Percentiles rank a stretch among this genome's conserved stretches.
These are phyloP conservation scores for Phrynosoma blainvillii DNA, from an alignment of 2,113 vertebrate species.

Conservation along the genomic window DNA sequence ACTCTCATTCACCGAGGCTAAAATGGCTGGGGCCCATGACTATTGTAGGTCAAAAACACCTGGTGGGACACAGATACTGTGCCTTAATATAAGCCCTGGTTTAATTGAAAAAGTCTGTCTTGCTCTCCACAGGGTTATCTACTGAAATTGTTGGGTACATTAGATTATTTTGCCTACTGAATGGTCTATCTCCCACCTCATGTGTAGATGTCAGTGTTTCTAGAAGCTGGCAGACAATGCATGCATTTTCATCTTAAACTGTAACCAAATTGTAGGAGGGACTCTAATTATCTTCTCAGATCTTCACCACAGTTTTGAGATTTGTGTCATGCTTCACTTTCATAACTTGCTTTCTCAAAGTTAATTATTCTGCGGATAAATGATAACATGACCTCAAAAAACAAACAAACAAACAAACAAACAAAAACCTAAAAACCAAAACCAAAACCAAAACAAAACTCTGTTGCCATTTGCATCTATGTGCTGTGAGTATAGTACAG, in stretches of 20 bases:
- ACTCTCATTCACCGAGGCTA: not conserved
- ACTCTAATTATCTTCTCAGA: not conserved
- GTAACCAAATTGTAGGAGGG: too few relatives aligned
- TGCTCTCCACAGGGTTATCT: constrained; percentile 1
- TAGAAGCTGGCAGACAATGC: not conserved
- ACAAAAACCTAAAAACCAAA: too few relatives aligned
- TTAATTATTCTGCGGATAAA: not conserved
- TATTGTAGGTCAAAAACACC: too few relatives aligned
- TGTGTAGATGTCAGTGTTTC: too few relatives aligned
- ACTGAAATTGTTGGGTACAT: not conserved
- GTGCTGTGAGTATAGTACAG: not conserved
- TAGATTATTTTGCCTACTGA: too few relatives aligned
- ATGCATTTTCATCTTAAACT: too few relatives aligned
- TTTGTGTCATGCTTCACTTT: not conserved
- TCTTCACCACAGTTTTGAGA: not conserved
- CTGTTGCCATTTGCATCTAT: not conserved
- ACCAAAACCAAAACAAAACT: not conserved
- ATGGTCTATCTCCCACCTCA: too few relatives aligned
- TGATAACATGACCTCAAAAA: too few relatives aligned
- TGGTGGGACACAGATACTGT: too few relatives aligned
- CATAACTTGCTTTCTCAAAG: not conserved
- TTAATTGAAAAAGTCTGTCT: constrained; percentile 7
- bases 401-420: too few relatives aligned
- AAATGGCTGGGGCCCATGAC: not conserved
- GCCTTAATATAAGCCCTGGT: not conserved